Percentiles rank a stretch among this genome's conserved stretches.
Evolutionary conservation across 2,888 invertebrate species (phyloP).

Genomic region (Drosophila gaucha): DNA sequence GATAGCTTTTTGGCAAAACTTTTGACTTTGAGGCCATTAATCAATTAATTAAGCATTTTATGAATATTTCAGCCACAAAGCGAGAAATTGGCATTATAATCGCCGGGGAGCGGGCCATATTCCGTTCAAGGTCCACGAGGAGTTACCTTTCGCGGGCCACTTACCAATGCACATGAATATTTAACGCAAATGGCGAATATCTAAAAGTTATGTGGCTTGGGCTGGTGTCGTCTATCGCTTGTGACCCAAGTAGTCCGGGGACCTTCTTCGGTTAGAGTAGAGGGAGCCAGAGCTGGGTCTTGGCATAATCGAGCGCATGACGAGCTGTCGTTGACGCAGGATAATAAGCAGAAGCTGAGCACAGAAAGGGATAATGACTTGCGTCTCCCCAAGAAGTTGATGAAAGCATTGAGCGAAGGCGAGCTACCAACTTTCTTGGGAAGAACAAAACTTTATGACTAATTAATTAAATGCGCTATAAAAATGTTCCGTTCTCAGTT

Average conservation of each 20-base stretch:
- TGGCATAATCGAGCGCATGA: conserved; percentile 66
- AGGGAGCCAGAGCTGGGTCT: conserved; percentile 8
- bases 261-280: conserved; percentile 1
- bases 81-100: conserved; percentile 57
- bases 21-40: conserved; percentile 74
- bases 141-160: conserved; percentile 60
- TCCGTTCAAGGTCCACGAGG: conserved; percentile 18
- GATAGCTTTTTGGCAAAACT: conserved; percentile 58
- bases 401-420: conserved; percentile 41
- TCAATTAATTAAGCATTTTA: conserved; percentile 81
- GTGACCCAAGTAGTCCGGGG: conserved; percentile 13
- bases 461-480: conserved; percentile 79
- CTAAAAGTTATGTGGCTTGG: conserved; percentile 53
- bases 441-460: conserved; percentile 76
- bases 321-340: conserved; percentile 63
- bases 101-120: conserved; percentile 29
- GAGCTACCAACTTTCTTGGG: conserved; percentile 49
- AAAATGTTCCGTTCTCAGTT: conserved; percentile 57
- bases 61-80: conserved; percentile 70
- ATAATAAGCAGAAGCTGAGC: conserved; percentile 62
- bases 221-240: conserved; percentile 6
- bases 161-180: conserved; percentile 72
- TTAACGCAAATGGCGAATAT: conserved; percentile 60
- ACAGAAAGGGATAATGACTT: conserved; percentile 71
- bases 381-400: conserved; percentile 36